Evolutionary conservation across 2,113 vertebrate genomes (phyloP), one percentile per base, ranked within the genome.

Genomic region (Aviceda subcristata): DNA sequence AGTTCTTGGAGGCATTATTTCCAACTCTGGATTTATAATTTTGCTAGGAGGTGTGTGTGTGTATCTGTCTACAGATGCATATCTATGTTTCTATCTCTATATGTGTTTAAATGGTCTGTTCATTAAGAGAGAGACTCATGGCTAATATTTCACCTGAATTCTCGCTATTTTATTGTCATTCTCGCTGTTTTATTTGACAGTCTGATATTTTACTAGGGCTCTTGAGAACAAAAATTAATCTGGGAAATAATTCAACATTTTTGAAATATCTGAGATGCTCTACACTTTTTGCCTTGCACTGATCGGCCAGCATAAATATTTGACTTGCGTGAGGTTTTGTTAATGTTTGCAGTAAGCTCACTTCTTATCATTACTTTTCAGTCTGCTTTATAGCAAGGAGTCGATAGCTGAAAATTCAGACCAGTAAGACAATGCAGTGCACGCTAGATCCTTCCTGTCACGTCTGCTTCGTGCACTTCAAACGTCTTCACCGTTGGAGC

Each of bases 81-180:
- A 6, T 55, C 12, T 60, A 0, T 43, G 27, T 71, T 53, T 89
- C 46, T 78, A 0, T 68, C 29, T 38, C 3, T 22, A 7, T 2
- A 0, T 34, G 24, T n/a, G 3, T 91, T 81, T 76, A 57, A 91
- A 51, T 30, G 5, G 6, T 41, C 34, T 59, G 7, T 53, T 69
- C 45, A 27, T 46, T 56, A 41, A 71, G 60, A 63, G 41, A 20
- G 53, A 73, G 84, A 53, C 55, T 76, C 23, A 4, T 32, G 43
- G 36, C 26, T 85, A 22, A 38, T 34, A 26, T n/a, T 92, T 92
- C 50, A 26, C 32, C n/a, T 12, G 18, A 45, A 36, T 95, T 88
- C 59, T 71, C 12, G 8, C 45, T 32, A 20, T 7, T 79, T 81
- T 71, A 21, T 34, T 59, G 55, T 36, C 84, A 3, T 8, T 86